These are phyloP conservation scores for Acrossocheilus wenchowensis DNA, from an alignment of 2,797 vertebrate species.

Conservation along the genomic window DNA sequence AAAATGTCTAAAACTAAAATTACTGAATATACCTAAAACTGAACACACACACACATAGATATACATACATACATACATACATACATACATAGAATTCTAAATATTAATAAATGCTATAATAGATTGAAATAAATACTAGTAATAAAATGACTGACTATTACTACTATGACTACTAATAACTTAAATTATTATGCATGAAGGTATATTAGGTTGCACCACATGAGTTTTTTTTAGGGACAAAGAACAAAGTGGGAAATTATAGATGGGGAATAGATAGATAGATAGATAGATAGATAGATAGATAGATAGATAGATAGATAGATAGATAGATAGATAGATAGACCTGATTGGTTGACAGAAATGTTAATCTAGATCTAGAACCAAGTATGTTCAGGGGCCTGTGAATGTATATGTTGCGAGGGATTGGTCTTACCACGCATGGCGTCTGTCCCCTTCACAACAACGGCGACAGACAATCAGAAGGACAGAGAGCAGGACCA, in stretches of 20 bases:
- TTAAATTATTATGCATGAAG: neutral
- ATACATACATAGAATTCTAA: neutral
- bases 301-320: too few relatives aligned
- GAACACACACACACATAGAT: too few relatives aligned
- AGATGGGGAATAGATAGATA: too few relatives aligned
- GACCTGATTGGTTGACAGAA: neutral
- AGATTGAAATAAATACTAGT: neutral
- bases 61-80: too few relatives aligned
- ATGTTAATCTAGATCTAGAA: neutral
- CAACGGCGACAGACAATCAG: constrained; percentile 87
- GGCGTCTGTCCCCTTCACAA: constrained; percentile 81
- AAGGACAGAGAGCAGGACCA: constrained; percentile 86
- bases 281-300: too few relatives aligned
- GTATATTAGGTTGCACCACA: neutral
- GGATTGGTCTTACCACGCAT: constrained; percentile 81
- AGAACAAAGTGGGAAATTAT: neutral
- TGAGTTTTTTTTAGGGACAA: neutral
- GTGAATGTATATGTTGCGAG: neutral
- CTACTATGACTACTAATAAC: too few relatives aligned
- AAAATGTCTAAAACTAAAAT: neutral
- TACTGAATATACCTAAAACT: neutral
- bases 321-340: too few relatives aligned
- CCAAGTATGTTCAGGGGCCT: neutral
- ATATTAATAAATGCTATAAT: neutral
- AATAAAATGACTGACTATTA: neutral